These are phyloP conservation scores for Notospermus geniculatus DNA, from an alignment of 1,140 invertebrate species.

Conservation along the genomic window DNA sequence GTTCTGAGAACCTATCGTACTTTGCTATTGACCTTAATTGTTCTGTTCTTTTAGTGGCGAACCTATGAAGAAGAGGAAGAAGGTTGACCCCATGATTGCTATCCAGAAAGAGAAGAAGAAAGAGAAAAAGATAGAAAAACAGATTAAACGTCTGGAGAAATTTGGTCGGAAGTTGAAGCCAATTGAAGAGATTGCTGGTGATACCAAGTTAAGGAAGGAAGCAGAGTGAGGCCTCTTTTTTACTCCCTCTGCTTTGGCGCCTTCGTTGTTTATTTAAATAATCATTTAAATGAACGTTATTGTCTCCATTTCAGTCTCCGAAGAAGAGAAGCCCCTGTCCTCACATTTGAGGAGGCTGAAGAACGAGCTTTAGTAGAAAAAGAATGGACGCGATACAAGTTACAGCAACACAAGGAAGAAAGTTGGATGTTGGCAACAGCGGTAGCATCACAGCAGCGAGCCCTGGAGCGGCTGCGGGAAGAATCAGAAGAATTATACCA, in stretches of 20 bases:
- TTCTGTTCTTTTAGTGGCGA: conserved; percentile 16
- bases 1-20: too few relatives aligned
- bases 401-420: conserved; percentile 63
- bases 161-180: conserved; percentile 23
- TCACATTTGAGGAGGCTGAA: conserved; percentile 60
- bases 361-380: conserved; percentile 64
- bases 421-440: conserved; percentile 69
- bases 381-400: conserved; percentile 71
- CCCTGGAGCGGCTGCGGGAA: conserved; percentile 71
- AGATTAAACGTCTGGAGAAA: conserved; percentile 18
- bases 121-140: conserved; percentile 22
- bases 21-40: too few relatives aligned
- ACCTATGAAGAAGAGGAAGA: conserved; percentile 30
- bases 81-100: conserved; percentile 14
- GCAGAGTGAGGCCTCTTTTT: not conserved
- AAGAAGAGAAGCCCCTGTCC: conserved; percentile 51
- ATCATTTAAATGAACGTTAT: too few relatives aligned
- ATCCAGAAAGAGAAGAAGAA: conserved; percentile 24
- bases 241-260: too few relatives aligned
- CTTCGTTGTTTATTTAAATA: too few relatives aligned
- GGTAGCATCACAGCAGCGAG: conserved; percentile 68
- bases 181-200: conserved; percentile 24
- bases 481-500: conserved; percentile 80
- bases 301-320: conserved; percentile 60
- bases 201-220: conserved; percentile 1